Evolutionary conservation across 2,888 invertebrate species (phyloP).

Genomic region (Ommatoiulus sabulosus): DNA sequence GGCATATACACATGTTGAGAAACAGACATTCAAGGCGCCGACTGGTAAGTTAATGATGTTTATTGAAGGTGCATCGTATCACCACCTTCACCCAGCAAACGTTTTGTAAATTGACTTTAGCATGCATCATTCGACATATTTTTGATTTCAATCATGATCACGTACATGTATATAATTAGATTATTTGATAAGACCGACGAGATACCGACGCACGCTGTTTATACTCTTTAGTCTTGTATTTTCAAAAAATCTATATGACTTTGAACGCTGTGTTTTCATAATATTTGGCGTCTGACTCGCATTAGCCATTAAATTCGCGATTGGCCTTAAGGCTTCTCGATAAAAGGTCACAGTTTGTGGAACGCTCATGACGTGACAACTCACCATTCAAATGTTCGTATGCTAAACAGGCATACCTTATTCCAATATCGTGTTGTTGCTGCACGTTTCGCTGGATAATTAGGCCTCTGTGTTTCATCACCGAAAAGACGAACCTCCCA

Average conservation of each 20-base stretch:
- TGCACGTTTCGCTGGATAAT: not conserved
- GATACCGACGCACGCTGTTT: not conserved
- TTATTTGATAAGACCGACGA: not conserved
- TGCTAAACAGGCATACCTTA: not conserved
- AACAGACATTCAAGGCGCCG: not conserved
- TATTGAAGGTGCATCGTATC: not conserved
- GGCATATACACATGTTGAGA: not conserved
- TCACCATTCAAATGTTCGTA: not conserved
- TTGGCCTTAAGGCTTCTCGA: not conserved
- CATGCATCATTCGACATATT: slow-evolving; percentile 21
- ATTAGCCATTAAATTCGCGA: not conserved
- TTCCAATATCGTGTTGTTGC: not conserved
- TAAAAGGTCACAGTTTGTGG: not conserved
- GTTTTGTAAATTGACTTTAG: slow-evolving; percentile 11
- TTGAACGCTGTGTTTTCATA: not conserved
- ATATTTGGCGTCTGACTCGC: not conserved
- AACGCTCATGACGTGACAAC: slow-evolving; percentile 45
- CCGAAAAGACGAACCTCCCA: not conserved
- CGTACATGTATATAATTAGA: not conserved
- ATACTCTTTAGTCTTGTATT: not conserved
- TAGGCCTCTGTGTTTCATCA: slow-evolving; percentile 2
- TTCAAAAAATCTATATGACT: not conserved
- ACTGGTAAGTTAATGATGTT: not conserved
- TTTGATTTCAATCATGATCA: not conserved
- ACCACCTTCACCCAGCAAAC: not conserved